Conservation (phyloP, 2,797 vertebrate species). For the Mormyrus proboscirostris region DNA sequence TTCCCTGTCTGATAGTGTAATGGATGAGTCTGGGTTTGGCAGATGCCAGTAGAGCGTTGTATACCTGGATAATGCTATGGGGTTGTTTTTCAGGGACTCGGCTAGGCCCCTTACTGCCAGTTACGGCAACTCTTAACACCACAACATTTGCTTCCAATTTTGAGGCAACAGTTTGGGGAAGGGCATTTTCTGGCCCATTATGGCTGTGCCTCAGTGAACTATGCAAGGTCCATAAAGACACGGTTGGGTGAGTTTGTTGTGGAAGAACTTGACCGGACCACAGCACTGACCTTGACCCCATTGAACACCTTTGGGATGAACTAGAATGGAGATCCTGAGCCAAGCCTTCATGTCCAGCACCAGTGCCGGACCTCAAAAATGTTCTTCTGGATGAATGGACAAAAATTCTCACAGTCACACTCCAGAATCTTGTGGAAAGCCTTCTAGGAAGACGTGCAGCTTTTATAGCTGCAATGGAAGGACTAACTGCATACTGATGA, state of each 20-base stretch:
- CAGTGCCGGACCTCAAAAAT: neutral
- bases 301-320: neutral
- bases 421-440: neutral
- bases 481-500: neutral
- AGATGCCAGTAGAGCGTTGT: neutral
- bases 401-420: neutral
- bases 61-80: neutral
- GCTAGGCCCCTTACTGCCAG: neutral
- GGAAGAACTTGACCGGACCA: neutral
- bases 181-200: neutral
- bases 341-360: neutral
- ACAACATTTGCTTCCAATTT: neutral
- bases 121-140: neutral
- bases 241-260: neutral
- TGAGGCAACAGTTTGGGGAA: neutral
- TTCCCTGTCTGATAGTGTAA: neutral
- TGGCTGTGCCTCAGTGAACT: neutral
- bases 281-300: neutral
- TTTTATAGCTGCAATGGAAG: neutral
- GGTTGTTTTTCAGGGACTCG: neutral
- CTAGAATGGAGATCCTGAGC: neutral
- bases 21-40: neutral
- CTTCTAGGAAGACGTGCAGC: neutral
- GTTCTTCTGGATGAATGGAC: neutral
- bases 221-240: neutral